Evolutionary conservation across 2,797 vertebrate species (phyloP), one percentile per base, ranked within the genome.

Genomic region (Pseudomugil tenellus): DNA sequence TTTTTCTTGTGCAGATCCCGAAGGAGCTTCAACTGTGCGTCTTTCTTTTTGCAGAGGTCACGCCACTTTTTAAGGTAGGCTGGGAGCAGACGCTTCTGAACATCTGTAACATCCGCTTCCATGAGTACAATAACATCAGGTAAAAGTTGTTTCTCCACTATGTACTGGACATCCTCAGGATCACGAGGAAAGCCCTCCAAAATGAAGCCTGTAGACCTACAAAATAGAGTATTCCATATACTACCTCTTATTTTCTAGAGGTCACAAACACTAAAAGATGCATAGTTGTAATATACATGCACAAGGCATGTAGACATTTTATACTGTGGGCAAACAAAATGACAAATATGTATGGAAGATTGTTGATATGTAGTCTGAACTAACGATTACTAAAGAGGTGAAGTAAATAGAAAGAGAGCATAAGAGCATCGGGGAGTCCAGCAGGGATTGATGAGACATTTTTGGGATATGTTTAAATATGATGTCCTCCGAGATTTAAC

Each of bases 131-230:
- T 91, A 57, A 91, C 35, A 55, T 99, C 97, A 53, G 97, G 96
- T 81, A 95, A 96, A 70, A 98, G 93, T 58, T 93, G 92, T 19
- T 0, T 84, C 54, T 96, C 89, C 35, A 80, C 81, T 78, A 99
- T 88, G 83, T 96, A 97, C 28, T 85, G 76, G 49, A 91, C 92
- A 61, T 99, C 96, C 0, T 97, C 93, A 0, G 37, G 10, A 67
- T 87, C 91, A 60, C 89, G 82, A 37, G 97, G 97, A 84, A 98
- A 99, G 49, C 97, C 97, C 76, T 99, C 98, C 70, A 99, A 84
- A 81, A 99, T 91, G 88, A 99, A 98, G 41, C 98, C 98, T 35
- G 92, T 94, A 11, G 96, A 98, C 81, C 95, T 95, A 49, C 11
- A 46, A 29, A 67, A 23, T 1, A 59, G 32, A 64, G 21, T 16